Evolutionary conservation across 2,113 vertebrate genomes (phyloP).

Genomic region (Passer domesticus): DNA sequence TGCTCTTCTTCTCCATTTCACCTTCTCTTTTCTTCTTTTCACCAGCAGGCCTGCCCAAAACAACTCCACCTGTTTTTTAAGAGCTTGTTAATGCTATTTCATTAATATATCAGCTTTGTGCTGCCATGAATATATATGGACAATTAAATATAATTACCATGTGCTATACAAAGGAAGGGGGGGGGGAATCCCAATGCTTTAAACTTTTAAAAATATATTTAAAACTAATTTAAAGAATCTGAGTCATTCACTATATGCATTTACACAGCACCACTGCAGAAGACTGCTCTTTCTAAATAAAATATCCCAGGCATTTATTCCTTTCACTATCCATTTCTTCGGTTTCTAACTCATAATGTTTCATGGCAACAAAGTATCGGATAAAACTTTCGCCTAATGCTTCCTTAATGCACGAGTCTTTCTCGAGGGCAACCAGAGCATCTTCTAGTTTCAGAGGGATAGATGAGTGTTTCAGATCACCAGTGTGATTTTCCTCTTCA

Average conservation of each 20-base stretch:
- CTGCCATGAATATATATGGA: not conserved
- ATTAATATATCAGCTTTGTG: not conserved
- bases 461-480: slow-evolving; percentile 55
- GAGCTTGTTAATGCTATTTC: not conserved
- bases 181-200: not conserved
- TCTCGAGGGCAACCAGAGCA: slow-evolving; percentile 81
- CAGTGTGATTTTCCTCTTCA: slow-evolving; percentile 62
- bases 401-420: slow-evolving; percentile 80
- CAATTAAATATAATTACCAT: not conserved
- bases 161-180: not conserved
- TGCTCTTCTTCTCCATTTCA: not conserved
- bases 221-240: not conserved
- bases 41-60: not conserved
- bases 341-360: slow-evolving; percentile 90
- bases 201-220: not conserved
- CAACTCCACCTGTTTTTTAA: not conserved
- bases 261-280: slow-evolving; percentile 13
- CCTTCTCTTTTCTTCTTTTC: not conserved
- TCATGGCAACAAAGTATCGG: slow-evolving; percentile 90
- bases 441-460: slow-evolving; percentile 89
- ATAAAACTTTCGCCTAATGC: slow-evolving; percentile 88
- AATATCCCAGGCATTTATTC: slow-evolving; percentile 93
- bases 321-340: slow-evolving; percentile 87
- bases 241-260: not conserved
- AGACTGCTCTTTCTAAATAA: slow-evolving; percentile 77